Percentiles rank a stretch among this genome's conserved stretches.
Evolutionary conservation across 2,888 invertebrate genomes (phyloP).

Genomic region (Conomelus anceps): DNA sequence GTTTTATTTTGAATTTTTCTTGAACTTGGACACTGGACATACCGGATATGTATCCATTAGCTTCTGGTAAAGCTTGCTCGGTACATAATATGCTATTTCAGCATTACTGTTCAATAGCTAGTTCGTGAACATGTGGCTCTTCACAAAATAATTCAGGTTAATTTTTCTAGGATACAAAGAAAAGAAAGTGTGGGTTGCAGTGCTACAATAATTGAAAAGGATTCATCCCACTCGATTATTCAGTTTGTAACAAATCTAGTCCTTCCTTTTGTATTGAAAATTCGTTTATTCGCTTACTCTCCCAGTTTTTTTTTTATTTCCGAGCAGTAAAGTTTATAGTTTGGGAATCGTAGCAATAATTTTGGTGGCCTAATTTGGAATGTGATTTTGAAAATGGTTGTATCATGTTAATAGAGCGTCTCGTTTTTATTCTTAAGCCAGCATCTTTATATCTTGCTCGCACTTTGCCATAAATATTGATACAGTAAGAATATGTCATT

Average conservation of each 20-base stretch:
- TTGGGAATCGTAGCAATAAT: not conserved
- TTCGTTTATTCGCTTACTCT: too few relatives aligned
- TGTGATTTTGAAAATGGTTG: too few relatives aligned
- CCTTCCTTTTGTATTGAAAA: not conserved
- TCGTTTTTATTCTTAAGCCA: too few relatives aligned
- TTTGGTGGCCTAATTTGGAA: too few relatives aligned
- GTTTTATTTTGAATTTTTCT: not conserved
- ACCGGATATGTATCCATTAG: too few relatives aligned
- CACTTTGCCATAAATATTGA: too few relatives aligned
- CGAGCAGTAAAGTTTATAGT: not conserved
- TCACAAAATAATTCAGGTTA: not conserved
- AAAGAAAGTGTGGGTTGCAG: not conserved
- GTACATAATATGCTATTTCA: too few relatives aligned
- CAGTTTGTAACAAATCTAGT: not conserved
- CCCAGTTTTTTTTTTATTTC: not conserved
- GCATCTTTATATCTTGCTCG: too few relatives aligned
- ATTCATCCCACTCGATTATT: not conserved
- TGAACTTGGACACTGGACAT: not conserved
- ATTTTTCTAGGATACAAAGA: not conserved
- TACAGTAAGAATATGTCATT: too few relatives aligned
- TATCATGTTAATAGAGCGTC: too few relatives aligned
- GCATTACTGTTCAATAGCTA: not conserved
- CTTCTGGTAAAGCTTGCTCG: too few relatives aligned
- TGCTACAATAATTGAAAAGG: not conserved
- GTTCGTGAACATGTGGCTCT: not conserved